phyloP scores from a whole-genome alignment of 1,140 invertebrate species.

The Dryas iulia region DNA sequence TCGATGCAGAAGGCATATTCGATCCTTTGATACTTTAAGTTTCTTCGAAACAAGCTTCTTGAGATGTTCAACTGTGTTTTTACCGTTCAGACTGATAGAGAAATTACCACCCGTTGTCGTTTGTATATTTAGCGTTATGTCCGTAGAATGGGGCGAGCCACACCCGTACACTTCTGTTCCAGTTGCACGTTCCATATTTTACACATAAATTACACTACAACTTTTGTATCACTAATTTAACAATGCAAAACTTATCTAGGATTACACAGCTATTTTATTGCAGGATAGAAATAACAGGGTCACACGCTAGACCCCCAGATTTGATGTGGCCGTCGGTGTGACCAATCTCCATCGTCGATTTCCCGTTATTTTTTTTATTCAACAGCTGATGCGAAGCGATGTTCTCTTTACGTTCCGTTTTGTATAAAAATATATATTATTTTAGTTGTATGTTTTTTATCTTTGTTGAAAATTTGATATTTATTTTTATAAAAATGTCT shows the following conservation, averaged over 20 bases:
- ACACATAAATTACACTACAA: slow-evolving; percentile 74
- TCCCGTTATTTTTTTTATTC: slow-evolving; percentile 77
- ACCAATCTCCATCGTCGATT: slow-evolving; percentile 72
- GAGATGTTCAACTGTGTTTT: slow-evolving; percentile 91
- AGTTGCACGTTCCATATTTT: slow-evolving; percentile 76
- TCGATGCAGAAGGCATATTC: slow-evolving; percentile 93
- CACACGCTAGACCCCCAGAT: slow-evolving; percentile 78
- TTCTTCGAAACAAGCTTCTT: slow-evolving; percentile 95
- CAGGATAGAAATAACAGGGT: slow-evolving; percentile 77
- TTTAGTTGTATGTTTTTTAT: neutral
- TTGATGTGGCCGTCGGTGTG: slow-evolving; percentile 79
- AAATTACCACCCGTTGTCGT: slow-evolving; percentile 96
- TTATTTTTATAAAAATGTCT: neutral
- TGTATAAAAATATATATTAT: neutral
- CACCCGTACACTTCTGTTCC: slow-evolving; percentile 82
- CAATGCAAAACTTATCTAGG: slow-evolving; percentile 64
- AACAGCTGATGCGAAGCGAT: slow-evolving; percentile 77
- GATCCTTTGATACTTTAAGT: slow-evolving; percentile 94
- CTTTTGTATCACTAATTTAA: slow-evolving; percentile 62
- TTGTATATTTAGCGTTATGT: slow-evolving; percentile 90
- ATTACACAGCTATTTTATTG: slow-evolving; percentile 79
- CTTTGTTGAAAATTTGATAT: neutral
- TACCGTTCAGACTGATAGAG: slow-evolving; percentile 88
- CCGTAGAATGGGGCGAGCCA: slow-evolving; percentile 83
- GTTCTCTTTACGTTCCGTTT: slow-evolving; percentile 54